Evolutionary conservation across 2,888 invertebrate species (phyloP), one percentile per base, ranked within the genome.

Genomic region (Meteorus colon): DNA sequence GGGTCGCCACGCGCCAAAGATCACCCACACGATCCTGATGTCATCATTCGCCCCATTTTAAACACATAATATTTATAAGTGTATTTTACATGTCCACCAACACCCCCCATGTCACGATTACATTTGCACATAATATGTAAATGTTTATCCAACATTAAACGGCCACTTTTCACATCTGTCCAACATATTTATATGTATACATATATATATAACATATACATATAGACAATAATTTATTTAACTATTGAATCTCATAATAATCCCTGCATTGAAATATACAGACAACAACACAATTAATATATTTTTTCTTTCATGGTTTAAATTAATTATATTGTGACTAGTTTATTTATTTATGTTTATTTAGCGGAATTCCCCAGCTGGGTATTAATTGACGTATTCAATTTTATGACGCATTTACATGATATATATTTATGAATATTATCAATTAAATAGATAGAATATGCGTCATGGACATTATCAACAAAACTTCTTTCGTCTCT

Each of bases 71-170:
- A 48, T 48, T n/a, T 48, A 48, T 48, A 48, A 16, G 12, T 41
- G 12, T 12, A 12, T 12, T 41, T 41, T 41, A 41, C 41, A 41
- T 41, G 3, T 31, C 2, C 24, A 60, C 10, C 45, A 27, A 41
- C 29, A 62, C 41, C 60, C 62, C 24, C 24, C n/a, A 55, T 37
- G 24, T 41, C 41, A 41, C 41, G 12, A 59, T 60, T 62, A 60
- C 71, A 45, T 74, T 34, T 55, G 51, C 55, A 27, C 48, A 55
- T 82, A 80, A 83, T 83, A 85, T 83, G 84, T 78, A 82, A 86
- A 86, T 85, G 81, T 85, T 86, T 85, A 82, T 81, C 77, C 74
- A 81, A 62, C 81, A 77, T 82, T 84, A 84, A 86, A 84, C 75
- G 81, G 37, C 12, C 41, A 41, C 41, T 41, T 12, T 41, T 12